phyloP scores from a whole-genome alignment of 2,113 vertebrate species.

The Strigops habroptila region DNA sequence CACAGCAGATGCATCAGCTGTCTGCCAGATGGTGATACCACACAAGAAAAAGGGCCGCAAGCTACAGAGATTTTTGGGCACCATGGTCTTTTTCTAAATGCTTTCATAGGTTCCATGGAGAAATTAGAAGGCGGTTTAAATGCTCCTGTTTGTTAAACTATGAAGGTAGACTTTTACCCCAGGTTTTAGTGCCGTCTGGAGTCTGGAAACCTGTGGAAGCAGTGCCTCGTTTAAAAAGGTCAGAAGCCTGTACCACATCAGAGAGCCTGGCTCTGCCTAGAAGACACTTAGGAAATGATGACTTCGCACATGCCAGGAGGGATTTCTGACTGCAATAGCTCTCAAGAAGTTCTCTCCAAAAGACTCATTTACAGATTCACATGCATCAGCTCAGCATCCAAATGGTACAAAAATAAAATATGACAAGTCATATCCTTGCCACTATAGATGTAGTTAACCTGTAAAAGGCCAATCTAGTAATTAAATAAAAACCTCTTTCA shows the following conservation, averaged over 20 bases:
- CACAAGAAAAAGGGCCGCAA: rapidly evolving
- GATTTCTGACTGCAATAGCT: not conserved
- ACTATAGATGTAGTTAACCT: not conserved
- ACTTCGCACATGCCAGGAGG: not conserved
- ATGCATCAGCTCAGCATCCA: not conserved
- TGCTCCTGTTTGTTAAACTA: not conserved
- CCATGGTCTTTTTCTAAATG: not conserved
- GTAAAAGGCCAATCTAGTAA: not conserved
- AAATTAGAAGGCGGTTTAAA: not conserved
- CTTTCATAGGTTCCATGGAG: not conserved
- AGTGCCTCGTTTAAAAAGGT: not conserved
- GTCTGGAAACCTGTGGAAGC: not conserved
- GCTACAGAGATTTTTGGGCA: not conserved
- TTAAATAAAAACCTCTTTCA: not conserved
- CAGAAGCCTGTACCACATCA: slow-evolving; percentile 29
- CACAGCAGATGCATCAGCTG: not conserved
- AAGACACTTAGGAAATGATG: slow-evolving; percentile 23
- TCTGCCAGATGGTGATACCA: not conserved
- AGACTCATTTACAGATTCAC: not conserved
- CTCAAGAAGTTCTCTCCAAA: not conserved
- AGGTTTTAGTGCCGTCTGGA: slow-evolving; percentile 32
- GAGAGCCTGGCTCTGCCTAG: not conserved
- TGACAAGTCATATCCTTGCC: not conserved
- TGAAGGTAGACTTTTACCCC: not conserved
- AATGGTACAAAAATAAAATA: not conserved